These are phyloP conservation scores for Teleiodes luculella DNA, from an alignment of 2,888 invertebrate genomes.

Conservation along the genomic window DNA sequence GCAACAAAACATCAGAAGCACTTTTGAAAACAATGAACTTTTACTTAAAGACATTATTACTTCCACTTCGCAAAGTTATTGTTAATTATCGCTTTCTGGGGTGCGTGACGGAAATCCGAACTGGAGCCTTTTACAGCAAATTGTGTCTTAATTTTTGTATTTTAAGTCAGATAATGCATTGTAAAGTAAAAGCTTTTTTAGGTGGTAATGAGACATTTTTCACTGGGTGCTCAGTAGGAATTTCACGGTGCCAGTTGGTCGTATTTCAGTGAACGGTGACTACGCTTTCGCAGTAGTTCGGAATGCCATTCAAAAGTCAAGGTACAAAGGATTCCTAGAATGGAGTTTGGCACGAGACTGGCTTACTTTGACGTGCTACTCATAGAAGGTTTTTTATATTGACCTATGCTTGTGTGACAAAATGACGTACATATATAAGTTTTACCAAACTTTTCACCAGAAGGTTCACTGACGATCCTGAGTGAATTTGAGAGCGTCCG, in stretches of 20 bases:
- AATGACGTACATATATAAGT: no score
- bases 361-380: no score
- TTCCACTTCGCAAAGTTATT: constrained; percentile 28
- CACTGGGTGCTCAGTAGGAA: constrained; percentile 52
- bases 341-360: no score
- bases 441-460: no score
- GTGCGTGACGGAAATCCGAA: constrained; percentile 30
- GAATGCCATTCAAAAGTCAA: constrained; percentile 24
- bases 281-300: constrained; percentile 22
- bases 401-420: no score
- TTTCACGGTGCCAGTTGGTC: constrained; percentile 53
- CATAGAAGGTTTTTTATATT: no score
- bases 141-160: constrained; percentile 6
- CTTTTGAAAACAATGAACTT: constrained; percentile 16
- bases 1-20: constrained; percentile 1
- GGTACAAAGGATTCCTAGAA: constrained; percentile 14
- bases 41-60: constrained; percentile 26
- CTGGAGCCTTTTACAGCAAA: neutral
- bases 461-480: no score
- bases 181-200: constrained; percentile 15
- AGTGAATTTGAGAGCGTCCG: no score
- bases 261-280: constrained; percentile 48
- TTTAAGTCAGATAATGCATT: neutral
- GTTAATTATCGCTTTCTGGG: constrained; percentile 40
- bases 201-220: constrained; percentile 48